Conservation (phyloP, 2,888 invertebrate genomes). For the Agriopis aurantiaria region DNA sequence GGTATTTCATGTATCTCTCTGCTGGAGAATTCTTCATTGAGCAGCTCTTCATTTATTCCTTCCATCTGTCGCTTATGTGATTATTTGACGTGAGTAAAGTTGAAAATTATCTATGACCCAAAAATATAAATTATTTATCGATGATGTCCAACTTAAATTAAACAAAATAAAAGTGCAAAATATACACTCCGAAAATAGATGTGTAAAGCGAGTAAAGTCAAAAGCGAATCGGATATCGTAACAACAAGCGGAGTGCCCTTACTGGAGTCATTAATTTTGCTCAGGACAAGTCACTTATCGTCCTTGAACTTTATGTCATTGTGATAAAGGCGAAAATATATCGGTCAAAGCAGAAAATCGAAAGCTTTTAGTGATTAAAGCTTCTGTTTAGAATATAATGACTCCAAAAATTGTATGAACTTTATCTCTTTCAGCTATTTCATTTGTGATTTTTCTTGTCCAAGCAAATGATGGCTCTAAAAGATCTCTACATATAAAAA, state of each 20-base stretch:
- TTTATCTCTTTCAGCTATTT: constrained; percentile 8
- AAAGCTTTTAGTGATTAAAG: constrained; percentile 31
- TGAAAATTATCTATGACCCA: no score
- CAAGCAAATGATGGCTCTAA: neutral
- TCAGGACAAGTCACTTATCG: constrained; percentile 18
- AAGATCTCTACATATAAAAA: neutral
- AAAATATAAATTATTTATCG: no score
- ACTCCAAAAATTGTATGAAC: constrained; percentile 18
- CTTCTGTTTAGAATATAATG: constrained; percentile 25
- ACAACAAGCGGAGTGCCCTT: neutral
- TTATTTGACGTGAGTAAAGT: no score
- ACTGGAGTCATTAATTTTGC: constrained; percentile 10
- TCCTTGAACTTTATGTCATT: constrained; percentile 34
- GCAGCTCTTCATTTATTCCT: no score
- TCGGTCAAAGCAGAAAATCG: constrained; percentile 10
- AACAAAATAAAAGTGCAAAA: no score
- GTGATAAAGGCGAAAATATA: constrained; percentile 32
- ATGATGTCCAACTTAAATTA: no score
- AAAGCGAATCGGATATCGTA: no score
- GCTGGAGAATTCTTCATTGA: no score
- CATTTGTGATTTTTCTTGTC: neutral
- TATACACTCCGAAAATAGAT: no score
- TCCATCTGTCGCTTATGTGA: no score
- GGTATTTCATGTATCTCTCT: no score
- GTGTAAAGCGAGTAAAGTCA: no score